These are phyloP conservation scores for Microlaimidae sp. DNA, from an alignment of 2,888 invertebrate genomes.

Conservation along the genomic window DNA sequence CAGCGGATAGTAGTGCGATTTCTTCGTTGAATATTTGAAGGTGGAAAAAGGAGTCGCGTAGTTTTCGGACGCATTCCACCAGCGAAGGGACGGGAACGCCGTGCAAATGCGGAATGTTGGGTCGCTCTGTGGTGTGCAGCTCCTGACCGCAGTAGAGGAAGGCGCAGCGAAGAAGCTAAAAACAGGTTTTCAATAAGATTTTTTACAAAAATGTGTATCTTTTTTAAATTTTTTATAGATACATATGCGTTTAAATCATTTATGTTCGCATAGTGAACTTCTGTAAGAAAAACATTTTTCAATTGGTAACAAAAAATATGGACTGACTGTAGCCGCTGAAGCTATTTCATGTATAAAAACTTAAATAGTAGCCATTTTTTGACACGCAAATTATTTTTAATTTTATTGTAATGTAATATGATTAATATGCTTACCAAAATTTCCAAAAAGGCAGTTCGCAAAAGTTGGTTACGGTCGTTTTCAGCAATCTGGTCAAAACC, in stretches of 20 bases:
- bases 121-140: neutral
- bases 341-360: too few relatives aligned
- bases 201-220: too few relatives aligned
- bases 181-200: neutral
- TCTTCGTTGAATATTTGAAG: slow-evolving; percentile 8
- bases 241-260: too few relatives aligned
- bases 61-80: neutral
- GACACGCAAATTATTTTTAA: too few relatives aligned
- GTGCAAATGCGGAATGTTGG: neutral
- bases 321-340: too few relatives aligned
- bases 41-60: slow-evolving; percentile 4
- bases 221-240: too few relatives aligned
- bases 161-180: slow-evolving; percentile 11
- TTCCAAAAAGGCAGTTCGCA: slow-evolving; percentile 4
- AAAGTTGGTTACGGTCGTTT: slow-evolving; percentile 1
- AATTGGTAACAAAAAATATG: too few relatives aligned
- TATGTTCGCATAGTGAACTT: too few relatives aligned
- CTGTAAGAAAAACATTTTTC: too few relatives aligned
- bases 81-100: neutral
- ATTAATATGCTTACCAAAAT: slow-evolving; percentile 9
- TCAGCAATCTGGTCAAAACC: neutral
- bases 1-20: slow-evolving; percentile 9
- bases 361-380: too few relatives aligned
- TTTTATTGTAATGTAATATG: too few relatives aligned
- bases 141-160: slow-evolving; percentile 4